phyloP scores from a whole-genome alignment of 2,888 invertebrate genomes.

The Oscheius sp. region DNA sequence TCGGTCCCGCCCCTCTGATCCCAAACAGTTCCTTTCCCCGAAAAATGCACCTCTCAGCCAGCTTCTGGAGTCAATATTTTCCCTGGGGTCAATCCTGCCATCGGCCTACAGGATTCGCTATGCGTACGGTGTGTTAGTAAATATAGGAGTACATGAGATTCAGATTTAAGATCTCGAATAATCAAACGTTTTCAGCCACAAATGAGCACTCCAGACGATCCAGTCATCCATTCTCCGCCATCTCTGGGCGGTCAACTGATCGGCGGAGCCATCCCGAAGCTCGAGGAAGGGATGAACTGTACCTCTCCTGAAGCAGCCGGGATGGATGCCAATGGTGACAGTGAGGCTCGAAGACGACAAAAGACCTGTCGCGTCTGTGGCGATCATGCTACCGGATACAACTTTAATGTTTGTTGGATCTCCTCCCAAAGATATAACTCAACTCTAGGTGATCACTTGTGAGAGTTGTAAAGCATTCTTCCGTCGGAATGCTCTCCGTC shows the following conservation, averaged over 20 bases:
- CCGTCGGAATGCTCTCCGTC: conserved; percentile 89
- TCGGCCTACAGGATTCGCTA: background rate
- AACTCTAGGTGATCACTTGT: conserved; percentile 61
- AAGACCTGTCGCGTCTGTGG: conserved; percentile 72
- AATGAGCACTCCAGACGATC: conserved; percentile 70
- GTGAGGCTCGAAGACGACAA: conserved; percentile 58
- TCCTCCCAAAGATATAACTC: background rate
- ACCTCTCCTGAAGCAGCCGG: conserved; percentile 52
- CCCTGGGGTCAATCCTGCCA: conserved; percentile 14
- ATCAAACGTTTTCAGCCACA: conserved; percentile 59
- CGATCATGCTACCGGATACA: conserved; percentile 72
- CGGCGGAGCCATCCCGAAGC: conserved; percentile 36
- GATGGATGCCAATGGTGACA: conserved; percentile 42
- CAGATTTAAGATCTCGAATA: background rate
- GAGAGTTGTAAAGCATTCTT: conserved; percentile 98
- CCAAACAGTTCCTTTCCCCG: background rate
- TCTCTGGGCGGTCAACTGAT: conserved; percentile 50
- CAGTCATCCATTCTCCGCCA: conserved; percentile 69
- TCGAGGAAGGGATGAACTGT: conserved; percentile 49
- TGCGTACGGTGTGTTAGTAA: background rate
- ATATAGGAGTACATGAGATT: background rate
- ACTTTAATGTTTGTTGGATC: conserved; percentile 59
- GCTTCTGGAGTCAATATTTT: conserved; percentile 26
- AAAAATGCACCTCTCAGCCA: conserved; percentile 12
- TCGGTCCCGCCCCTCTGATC: background rate